Evolutionary conservation across 2,113 vertebrate genomes (phyloP).

Genomic region (Aptenodytes patagonicus): DNA sequence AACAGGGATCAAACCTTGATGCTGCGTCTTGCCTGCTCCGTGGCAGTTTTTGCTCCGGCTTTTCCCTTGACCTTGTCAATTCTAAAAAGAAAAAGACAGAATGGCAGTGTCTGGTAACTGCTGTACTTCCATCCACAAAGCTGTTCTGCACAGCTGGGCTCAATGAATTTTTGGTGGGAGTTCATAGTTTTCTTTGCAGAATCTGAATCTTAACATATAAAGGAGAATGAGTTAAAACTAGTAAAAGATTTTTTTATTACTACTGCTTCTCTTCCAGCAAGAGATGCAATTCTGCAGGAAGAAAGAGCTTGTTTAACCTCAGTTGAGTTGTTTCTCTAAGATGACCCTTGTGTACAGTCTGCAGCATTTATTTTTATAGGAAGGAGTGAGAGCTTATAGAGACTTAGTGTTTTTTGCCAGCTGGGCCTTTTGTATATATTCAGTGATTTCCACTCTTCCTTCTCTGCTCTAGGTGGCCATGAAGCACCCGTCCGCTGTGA

Average conservation of each 20-base stretch:
- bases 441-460: neutral
- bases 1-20: neutral
- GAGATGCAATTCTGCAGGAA: neutral
- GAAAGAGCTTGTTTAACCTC: neutral
- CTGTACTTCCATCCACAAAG: neutral
- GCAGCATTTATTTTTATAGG: neutral
- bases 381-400: neutral
- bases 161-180: neutral
- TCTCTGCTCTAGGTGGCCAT: slow-evolving; percentile 75
- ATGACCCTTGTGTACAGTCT: neutral
- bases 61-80: neutral
- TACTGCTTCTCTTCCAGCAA: neutral
- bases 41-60: neutral
- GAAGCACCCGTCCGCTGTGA: slow-evolving; percentile 83
- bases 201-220: neutral
- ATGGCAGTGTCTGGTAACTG: neutral
- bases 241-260: neutral
- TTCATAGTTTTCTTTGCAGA: neutral
- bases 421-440: neutral
- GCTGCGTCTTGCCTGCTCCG: neutral
- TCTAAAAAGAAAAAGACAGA: neutral
- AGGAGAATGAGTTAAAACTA: neutral
- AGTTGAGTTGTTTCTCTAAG: neutral
- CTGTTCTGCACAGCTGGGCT: neutral
- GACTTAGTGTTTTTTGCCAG: neutral